Evolutionary conservation across 2,888 invertebrate species (phyloP).

Genomic region (Trichopoda pennipes): DNA sequence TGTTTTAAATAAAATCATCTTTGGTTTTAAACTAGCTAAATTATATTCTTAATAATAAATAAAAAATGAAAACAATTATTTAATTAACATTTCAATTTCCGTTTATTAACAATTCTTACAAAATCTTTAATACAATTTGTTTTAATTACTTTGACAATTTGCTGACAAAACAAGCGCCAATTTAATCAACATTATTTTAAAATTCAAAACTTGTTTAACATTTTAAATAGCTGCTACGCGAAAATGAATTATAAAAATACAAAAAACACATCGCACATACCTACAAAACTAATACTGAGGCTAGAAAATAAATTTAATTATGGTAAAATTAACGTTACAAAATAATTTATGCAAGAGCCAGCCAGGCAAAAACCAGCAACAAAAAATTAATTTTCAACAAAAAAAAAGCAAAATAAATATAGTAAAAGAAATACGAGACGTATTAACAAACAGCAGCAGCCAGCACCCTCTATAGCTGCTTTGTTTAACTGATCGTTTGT

Average conservation of each 20-base stretch:
- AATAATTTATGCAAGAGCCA: conserved; percentile 54
- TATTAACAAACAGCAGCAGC: background rate
- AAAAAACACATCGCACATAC: background rate
- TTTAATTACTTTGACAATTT: conserved; percentile 65
- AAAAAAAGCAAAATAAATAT: background rate
- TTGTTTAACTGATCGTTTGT: conserved; percentile 41
- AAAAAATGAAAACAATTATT: background rate
- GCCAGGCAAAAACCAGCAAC: no score
- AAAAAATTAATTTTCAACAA: background rate
- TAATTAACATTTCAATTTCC: conserved; percentile 47
- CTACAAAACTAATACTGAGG: conserved; percentile 26
- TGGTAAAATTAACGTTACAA: conserved; percentile 39
- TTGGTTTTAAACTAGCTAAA: background rate
- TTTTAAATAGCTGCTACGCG: conserved; percentile 46
- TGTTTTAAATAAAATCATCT: background rate
- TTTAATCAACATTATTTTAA: conserved; percentile 54
- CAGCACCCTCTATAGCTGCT: conserved; percentile 56
- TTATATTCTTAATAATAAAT: background rate
- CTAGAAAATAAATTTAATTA: conserved; percentile 60
- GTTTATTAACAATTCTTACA: conserved; percentile 41
- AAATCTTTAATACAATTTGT: conserved; percentile 45
- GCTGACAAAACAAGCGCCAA: conserved; percentile 67
- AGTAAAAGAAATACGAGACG: background rate
- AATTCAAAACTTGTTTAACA: conserved; percentile 66
- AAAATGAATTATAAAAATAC: conserved; percentile 34